phyloP scores from a whole-genome alignment of 2,113 vertebrate genomes.

The Phrynosoma blainvillii region DNA sequence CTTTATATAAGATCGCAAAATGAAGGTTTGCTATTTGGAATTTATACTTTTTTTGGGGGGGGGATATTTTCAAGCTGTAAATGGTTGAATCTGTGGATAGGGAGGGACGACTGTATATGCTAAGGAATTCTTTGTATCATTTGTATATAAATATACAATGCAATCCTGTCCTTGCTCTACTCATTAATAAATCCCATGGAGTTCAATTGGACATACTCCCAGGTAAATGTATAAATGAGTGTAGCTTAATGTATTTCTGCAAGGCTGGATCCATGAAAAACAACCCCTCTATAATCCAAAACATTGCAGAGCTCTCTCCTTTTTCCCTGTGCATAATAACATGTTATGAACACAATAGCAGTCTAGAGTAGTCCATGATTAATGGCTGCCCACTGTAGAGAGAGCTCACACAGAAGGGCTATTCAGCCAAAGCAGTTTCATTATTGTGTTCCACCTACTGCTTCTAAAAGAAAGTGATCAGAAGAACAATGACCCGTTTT shows the following conservation, averaged over 20 bases:
- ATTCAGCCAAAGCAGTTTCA: slow-evolving; percentile 7
- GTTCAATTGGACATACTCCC: background rate
- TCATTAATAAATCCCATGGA: background rate
- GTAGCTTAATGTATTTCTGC: fast-evolving
- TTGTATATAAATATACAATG: no score
- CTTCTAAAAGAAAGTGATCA: slow-evolving; percentile 20
- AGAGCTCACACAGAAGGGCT: background rate
- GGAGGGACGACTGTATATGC: no score
- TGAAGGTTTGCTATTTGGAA: no score
- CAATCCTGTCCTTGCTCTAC: background rate
- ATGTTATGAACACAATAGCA: background rate
- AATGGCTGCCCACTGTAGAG: background rate
- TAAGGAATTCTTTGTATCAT: no score
- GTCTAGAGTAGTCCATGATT: background rate
- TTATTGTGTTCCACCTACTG: slow-evolving; percentile 31
- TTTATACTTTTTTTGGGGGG: no score
- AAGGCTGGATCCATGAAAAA: background rate
- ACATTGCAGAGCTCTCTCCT: background rate
- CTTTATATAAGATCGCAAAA: no score
- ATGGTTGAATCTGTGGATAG: no score
- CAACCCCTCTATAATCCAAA: background rate
- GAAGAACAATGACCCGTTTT: background rate
- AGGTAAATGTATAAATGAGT: background rate
- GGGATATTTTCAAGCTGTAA: no score
- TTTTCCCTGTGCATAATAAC: background rate